These are phyloP conservation scores for Hydraecia micacea DNA, from an alignment of 2,888 invertebrate species.

Conservation along the genomic window DNA sequence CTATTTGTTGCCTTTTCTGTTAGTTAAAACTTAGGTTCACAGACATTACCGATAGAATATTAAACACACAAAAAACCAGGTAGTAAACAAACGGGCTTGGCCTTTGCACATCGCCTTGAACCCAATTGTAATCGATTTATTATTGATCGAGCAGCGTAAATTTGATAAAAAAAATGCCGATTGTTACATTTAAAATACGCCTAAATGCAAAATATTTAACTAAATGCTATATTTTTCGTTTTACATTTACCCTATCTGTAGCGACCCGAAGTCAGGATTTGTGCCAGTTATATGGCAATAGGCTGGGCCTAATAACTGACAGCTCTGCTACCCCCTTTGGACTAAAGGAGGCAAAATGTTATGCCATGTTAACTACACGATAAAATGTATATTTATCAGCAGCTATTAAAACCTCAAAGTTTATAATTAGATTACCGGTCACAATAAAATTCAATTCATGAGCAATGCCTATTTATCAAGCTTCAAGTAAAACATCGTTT, in stretches of 20 bases:
- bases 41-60: neutral
- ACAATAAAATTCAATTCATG: too few relatives aligned
- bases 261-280: too few relatives aligned
- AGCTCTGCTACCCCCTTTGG: neutral
- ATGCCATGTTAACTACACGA: too few relatives aligned
- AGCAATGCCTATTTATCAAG: too few relatives aligned
- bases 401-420: too few relatives aligned
- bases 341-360: neutral
- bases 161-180: neutral
- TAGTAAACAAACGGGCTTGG: constrained; percentile 8
- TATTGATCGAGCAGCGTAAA: neutral
- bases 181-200: neutral
- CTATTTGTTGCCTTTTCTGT: neutral
- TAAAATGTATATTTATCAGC: too few relatives aligned
- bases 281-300: neutral
- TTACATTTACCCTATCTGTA: neutral
- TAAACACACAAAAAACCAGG: neutral
- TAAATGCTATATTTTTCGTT: neutral
- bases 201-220: too few relatives aligned
- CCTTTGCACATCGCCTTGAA: constrained; percentile 21
- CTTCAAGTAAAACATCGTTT: too few relatives aligned
- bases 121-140: constrained; percentile 24
- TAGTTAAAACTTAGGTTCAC: neutral
- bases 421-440: too few relatives aligned
- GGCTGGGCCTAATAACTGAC: too few relatives aligned